Conservation (phyloP, 2,888 invertebrate genomes). For the Fragum sueziense region DNA sequence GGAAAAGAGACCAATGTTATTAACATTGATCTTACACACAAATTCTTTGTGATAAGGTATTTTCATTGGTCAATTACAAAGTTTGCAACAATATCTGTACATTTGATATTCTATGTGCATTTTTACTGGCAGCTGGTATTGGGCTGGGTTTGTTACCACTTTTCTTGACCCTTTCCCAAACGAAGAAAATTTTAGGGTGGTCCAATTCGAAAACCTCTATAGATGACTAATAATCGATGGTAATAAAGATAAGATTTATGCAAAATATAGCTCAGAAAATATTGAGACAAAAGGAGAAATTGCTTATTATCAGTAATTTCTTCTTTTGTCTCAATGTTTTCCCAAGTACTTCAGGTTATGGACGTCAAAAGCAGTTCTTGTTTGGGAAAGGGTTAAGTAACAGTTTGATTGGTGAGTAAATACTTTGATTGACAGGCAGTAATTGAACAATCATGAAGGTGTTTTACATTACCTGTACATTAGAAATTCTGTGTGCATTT, state of each 20-base stretch:
- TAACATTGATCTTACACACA: too few relatives aligned
- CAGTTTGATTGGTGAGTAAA: too few relatives aligned
- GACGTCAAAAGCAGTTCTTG: too few relatives aligned
- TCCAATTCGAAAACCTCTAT: too few relatives aligned
- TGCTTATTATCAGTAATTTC: not conserved
- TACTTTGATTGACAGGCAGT: too few relatives aligned
- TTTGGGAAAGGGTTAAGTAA: too few relatives aligned
- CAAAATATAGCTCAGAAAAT: too few relatives aligned
- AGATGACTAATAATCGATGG: not conserved
- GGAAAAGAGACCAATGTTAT: too few relatives aligned
- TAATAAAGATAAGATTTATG: not conserved
- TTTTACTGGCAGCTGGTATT: conserved; percentile 22
- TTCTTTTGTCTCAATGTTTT: conserved; percentile 1
- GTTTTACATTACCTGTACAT: conserved; percentile 40
- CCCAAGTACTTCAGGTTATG: not conserved
- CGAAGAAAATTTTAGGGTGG: too few relatives aligned
- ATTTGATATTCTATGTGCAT: conserved; percentile 27
- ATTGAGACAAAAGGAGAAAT: not conserved
- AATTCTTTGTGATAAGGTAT: too few relatives aligned
- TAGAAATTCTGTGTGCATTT: conserved; percentile 25
- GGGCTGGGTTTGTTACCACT: conserved; percentile 30
- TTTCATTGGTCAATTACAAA: too few relatives aligned
- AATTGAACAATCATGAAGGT: too few relatives aligned
- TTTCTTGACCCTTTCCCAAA: conserved; percentile 1
- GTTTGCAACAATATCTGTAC: conserved; percentile 33